A percentile compares a stretch with the other conserved stretches of the same genome.
Conservation (phyloP, 2,797 vertebrate species). For the Mastacembelus armatus region DNA sequence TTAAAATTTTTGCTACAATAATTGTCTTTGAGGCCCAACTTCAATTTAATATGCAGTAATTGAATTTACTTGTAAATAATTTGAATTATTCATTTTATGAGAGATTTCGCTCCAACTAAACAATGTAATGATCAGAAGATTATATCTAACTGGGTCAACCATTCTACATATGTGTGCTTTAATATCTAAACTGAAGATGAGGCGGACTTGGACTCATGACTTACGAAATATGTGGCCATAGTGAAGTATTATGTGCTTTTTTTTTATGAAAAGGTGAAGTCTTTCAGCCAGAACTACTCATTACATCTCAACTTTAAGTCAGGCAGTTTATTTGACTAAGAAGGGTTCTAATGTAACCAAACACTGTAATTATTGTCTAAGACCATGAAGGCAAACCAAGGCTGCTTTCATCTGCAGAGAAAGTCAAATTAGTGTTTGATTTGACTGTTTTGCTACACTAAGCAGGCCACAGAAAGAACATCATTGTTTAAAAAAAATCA, state of each 20-base stretch:
- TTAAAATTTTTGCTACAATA: constrained; percentile 51
- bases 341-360: constrained; percentile 43
- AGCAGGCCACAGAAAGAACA: constrained; percentile 67
- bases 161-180: constrained; percentile 34
- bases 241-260: constrained; percentile 13
- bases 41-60: constrained; percentile 62
- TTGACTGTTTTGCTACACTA: constrained; percentile 71
- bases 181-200: constrained; percentile 32
- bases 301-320: constrained; percentile 50
- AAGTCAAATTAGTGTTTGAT: constrained; percentile 76
- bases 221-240: constrained; percentile 28
- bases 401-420: constrained; percentile 65
- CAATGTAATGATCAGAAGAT: constrained; percentile 42
- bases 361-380: constrained; percentile 15
- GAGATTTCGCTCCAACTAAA: constrained; percentile 43
- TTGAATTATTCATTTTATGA: constrained; percentile 64
- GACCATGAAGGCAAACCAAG: constrained; percentile 60
- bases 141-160: constrained; percentile 28
- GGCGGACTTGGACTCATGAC: constrained; percentile 27
- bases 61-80: no score
- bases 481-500: constrained; percentile 62
- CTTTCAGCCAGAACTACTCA: constrained; percentile 25
- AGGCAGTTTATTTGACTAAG: constrained; percentile 53
- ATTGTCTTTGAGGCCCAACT: constrained; percentile 42
- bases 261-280: constrained; percentile 26